phyloP scores from a whole-genome alignment of 2,113 vertebrate genomes.

The Zootoca vivipara region DNA sequence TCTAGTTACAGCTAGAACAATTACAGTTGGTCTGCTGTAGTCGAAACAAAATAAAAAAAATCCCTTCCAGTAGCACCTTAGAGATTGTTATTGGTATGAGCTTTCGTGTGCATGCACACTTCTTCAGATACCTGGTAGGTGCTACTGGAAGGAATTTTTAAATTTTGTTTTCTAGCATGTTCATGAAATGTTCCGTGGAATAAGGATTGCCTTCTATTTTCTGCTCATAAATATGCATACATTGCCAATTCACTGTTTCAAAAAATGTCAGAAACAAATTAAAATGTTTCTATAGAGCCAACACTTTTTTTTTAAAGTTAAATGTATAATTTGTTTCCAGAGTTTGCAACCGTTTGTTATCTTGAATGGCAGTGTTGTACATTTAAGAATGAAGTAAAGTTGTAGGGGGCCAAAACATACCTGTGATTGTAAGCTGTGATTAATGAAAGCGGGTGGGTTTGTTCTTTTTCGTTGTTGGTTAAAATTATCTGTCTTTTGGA shows the following conservation, averaged over 20 bases:
- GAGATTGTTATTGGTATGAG: too few relatives aligned
- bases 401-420: not conserved
- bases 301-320: too few relatives aligned
- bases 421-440: not conserved
- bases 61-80: too few relatives aligned
- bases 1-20: too few relatives aligned
- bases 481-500: not conserved
- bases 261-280: too few relatives aligned
- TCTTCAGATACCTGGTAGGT: too few relatives aligned
- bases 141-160: too few relatives aligned
- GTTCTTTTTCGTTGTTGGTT: not conserved
- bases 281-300: too few relatives aligned
- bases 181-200: not conserved
- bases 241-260: not conserved
- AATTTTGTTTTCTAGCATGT: not conserved
- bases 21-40: too few relatives aligned
- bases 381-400: not conserved
- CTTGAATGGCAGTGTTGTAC: not conserved
- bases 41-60: too few relatives aligned
- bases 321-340: too few relatives aligned
- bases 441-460: not conserved
- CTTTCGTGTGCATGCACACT: too few relatives aligned
- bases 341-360: not conserved
- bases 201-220: not conserved
- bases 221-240: not conserved